Conservation (phyloP, 2,797 vertebrate genomes). For the Salarias fasciatus region DNA sequence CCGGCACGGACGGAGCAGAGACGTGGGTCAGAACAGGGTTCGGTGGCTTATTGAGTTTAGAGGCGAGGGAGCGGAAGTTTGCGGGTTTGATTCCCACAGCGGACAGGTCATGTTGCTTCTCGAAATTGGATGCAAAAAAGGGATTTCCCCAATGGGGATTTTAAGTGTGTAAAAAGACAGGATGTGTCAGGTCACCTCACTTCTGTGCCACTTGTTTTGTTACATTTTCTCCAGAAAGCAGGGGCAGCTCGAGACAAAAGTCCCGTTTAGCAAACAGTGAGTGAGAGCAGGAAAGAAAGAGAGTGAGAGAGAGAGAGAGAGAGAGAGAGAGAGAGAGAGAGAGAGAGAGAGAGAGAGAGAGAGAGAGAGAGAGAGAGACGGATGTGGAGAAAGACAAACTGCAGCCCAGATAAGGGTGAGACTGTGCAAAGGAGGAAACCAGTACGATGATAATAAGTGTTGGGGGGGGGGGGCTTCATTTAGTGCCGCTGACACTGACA, state of each 20-base stretch:
- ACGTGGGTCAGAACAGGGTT: constrained; percentile 52
- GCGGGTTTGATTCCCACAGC: no score
- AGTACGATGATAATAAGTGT: constrained; percentile 43
- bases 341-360: constrained; percentile 29
- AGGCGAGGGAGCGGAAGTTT: no score
- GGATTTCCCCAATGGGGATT: no score
- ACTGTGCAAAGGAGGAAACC: constrained; percentile 10
- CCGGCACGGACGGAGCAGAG: constrained; percentile 52
- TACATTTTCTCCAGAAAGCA: constrained; percentile 65
- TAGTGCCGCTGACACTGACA: constrained; percentile 14
- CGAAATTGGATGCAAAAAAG: no score
- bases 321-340: constrained; percentile 3
- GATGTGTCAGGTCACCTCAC: constrained; percentile 68
- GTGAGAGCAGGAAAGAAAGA: neutral
- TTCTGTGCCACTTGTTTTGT: constrained; percentile 60
- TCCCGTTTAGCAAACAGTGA: constrained; percentile 38
- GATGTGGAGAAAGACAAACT: constrained; percentile 25
- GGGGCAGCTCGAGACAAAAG: constrained; percentile 61
- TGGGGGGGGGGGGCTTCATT: constrained; percentile 1
- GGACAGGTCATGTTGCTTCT: no score
- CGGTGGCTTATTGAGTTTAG: no score
- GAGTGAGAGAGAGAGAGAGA: constrained; percentile 22
- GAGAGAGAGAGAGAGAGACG: constrained; percentile 10
- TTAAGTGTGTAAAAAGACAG: constrained; percentile 66
- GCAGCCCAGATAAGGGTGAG: constrained; percentile 27